Conservation (phyloP, 2,113 vertebrate species). For the Myiopsitta monachus region DNA sequence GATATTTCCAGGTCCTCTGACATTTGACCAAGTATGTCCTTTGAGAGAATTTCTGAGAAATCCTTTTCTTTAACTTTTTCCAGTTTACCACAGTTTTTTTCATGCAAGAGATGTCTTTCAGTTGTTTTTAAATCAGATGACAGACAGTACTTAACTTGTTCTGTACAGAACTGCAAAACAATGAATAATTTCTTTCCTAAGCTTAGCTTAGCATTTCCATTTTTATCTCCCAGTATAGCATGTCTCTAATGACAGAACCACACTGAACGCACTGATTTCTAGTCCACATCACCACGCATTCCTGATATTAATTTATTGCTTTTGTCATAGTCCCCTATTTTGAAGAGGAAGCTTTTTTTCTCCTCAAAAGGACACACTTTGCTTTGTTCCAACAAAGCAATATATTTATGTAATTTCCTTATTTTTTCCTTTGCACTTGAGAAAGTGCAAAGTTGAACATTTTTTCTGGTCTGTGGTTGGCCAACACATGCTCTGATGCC, state of each 20-base stretch:
- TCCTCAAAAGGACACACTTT: neutral
- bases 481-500: neutral
- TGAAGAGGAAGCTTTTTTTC: neutral
- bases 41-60: neutral
- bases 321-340: neutral
- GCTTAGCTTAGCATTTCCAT: conserved; percentile 14
- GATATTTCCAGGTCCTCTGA: neutral
- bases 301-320: neutral
- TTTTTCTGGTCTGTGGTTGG: neutral
- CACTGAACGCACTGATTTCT: neutral
- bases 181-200: conserved; percentile 31
- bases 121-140: conserved; percentile 2
- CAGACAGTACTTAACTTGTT: conserved; percentile 13
- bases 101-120: neutral
- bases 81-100: neutral
- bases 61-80: neutral
- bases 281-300: neutral
- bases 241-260: neutral
- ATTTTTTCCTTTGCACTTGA: neutral
- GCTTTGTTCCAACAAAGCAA: neutral
- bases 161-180: neutral
- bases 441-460: neutral
- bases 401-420: neutral
- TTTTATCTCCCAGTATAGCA: conserved; percentile 15
- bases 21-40: neutral